phyloP scores from a whole-genome alignment of 2,888 invertebrate genomes.

The Calameuta pallipes region DNA sequence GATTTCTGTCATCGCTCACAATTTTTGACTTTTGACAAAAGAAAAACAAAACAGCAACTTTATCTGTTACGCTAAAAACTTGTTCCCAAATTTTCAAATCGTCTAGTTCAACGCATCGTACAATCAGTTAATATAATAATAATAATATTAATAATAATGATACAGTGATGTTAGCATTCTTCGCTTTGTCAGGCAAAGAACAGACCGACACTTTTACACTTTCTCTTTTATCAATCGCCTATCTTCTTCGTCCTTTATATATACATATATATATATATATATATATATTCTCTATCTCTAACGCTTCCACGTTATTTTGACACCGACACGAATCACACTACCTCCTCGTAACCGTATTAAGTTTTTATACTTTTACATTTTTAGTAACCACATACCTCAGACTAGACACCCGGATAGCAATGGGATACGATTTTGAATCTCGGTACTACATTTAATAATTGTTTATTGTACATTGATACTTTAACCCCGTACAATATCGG shows the following conservation, averaged over 20 bases:
- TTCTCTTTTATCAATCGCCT: not conserved
- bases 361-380: conserved; percentile 64
- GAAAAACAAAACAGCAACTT: conserved; percentile 5
- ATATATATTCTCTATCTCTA: conserved; percentile 13
- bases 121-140: conserved; percentile 2
- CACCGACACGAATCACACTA: conserved; percentile 58
- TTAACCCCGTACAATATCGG: not conserved
- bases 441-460: not conserved
- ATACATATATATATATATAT: too few species aligned
- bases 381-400: conserved; percentile 65
- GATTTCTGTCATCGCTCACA: conserved; percentile 38
- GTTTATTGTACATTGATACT: not conserved
- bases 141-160: not conserved
- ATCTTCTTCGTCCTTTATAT: not conserved
- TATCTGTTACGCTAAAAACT: not conserved
- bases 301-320: conserved; percentile 28
- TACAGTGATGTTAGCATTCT: not conserved
- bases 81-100: conserved; percentile 57
- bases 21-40: conserved; percentile 29
- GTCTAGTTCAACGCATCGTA: conserved; percentile 38
- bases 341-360: conserved; percentile 61
- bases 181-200: not conserved
- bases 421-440: not conserved
- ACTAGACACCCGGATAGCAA: conserved; percentile 42
- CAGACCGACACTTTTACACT: not conserved